Conservation (phyloP, 1,140 invertebrate genomes). For the Ephestia elutella region DNA sequence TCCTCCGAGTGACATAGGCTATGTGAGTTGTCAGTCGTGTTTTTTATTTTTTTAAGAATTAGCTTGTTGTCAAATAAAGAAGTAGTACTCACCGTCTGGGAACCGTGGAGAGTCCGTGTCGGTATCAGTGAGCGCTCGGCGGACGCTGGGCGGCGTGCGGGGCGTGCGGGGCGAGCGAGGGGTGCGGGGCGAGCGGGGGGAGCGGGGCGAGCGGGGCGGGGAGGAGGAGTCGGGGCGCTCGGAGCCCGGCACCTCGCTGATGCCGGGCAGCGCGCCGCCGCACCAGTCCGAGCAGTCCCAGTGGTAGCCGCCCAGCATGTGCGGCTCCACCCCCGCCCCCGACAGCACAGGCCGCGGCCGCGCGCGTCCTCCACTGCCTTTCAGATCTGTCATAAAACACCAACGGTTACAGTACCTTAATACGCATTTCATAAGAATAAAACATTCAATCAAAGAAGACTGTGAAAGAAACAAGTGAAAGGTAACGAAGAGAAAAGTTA, state of each 20-base stretch:
- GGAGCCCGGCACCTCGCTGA: conserved; percentile 89
- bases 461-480: no score
- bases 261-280: conserved; percentile 90
- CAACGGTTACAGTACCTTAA: no score
- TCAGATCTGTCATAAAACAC: conserved; percentile 40
- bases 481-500: no score
- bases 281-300: conserved; percentile 98
- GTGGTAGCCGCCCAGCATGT: conserved; percentile 81
- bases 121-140: conserved; percentile 17
- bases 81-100: conserved; percentile 31
- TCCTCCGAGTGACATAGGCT: no score
- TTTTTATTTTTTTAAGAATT: no score
- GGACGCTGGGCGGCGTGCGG: conserved; percentile 8
- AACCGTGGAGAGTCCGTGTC: conserved; percentile 42
- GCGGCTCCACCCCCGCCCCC: conserved; percentile 29
- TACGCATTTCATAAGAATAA: no score
- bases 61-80: no score
- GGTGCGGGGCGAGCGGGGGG: conserved; percentile 16
- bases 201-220: conserved; percentile 27
- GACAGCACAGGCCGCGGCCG: conserved; percentile 24
- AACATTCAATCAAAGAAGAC: background rate
- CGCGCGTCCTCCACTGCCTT: conserved; percentile 38
- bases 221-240: conserved; percentile 91
- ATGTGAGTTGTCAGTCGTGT: no score
- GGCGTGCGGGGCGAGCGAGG: conserved; percentile 21